Evolutionary conservation across 1,140 invertebrate species (phyloP).

Genomic region (Drosophila repleta): DNA sequence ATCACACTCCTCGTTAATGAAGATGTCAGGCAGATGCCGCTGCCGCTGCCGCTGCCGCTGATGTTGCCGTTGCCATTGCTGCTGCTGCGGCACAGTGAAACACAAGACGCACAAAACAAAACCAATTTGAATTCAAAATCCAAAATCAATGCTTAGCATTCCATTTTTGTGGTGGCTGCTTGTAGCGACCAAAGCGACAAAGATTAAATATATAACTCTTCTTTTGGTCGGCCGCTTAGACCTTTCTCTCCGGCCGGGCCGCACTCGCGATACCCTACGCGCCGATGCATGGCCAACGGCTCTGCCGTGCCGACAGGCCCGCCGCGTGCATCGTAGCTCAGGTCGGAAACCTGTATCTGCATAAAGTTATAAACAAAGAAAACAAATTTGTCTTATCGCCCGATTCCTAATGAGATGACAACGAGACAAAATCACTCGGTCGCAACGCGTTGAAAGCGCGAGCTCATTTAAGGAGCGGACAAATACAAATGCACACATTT

Average conservation of each 20-base stretch:
- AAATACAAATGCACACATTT: slow-evolving; percentile 83
- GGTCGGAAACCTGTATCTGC: slow-evolving; percentile 70
- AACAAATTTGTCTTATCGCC: slow-evolving; percentile 83
- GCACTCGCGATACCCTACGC: slow-evolving; percentile 37
- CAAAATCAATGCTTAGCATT: slow-evolving; percentile 72
- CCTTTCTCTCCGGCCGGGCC: slow-evolving; percentile 14
- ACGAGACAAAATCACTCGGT: slow-evolving; percentile 75
- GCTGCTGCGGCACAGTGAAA: slow-evolving; percentile 23
- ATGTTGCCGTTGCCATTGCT: slow-evolving; percentile 39
- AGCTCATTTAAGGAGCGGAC: slow-evolving; percentile 81
- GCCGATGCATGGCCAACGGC: background rate
- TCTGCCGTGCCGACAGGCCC: slow-evolving; percentile 18
- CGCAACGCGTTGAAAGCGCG: slow-evolving; percentile 75
- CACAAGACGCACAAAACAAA: slow-evolving; percentile 28
- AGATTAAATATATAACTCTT: slow-evolving; percentile 76
- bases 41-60: slow-evolving; percentile 23
- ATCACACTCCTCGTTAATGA: slow-evolving; percentile 82
- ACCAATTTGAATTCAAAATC: slow-evolving; percentile 71
- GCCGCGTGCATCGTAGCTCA: slow-evolving; percentile 7
- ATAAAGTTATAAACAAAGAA: slow-evolving; percentile 82
- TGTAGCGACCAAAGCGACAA: slow-evolving; percentile 67
- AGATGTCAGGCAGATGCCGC: slow-evolving; percentile 69
- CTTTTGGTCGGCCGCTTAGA: slow-evolving; percentile 31
- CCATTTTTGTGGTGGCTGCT: slow-evolving; percentile 48
- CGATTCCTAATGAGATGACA: slow-evolving; percentile 83